Percentiles rank a stretch among this genome's conserved stretches.
These are phyloP conservation scores for Plagodis dolabraria DNA, from an alignment of 2,888 invertebrate species.

Conservation along the genomic window DNA sequence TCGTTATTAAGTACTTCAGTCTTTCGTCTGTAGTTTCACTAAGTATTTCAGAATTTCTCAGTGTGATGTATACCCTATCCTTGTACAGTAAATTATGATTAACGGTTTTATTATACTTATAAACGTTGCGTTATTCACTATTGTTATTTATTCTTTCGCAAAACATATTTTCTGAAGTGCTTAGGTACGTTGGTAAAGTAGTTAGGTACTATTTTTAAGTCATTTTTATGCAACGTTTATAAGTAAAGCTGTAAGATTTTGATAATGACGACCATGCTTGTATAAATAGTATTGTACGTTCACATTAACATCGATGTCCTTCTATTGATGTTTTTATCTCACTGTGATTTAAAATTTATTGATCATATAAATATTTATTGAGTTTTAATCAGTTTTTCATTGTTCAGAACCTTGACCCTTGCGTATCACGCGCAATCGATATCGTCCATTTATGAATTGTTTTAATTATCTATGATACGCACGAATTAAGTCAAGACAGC, in stretches of 20 bases:
- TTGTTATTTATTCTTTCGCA: too few relatives aligned
- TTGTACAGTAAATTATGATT: conserved; percentile 39
- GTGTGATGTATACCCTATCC: conserved; percentile 34
- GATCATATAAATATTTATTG: conserved; percentile 73
- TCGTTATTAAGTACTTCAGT: conserved; percentile 17
- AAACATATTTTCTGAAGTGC: too few relatives aligned
- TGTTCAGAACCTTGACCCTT: conserved; percentile 6
- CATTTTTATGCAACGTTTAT: too few relatives aligned
- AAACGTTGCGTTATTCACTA: too few relatives aligned
- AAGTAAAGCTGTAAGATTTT: too few relatives aligned
- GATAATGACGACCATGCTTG: conserved; percentile 35
- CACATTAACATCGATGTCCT: conserved; percentile 53
- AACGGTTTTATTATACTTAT: too few relatives aligned
- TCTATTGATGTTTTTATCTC: conserved; percentile 68
- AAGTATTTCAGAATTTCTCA: conserved; percentile 30
- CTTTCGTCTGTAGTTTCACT: too few relatives aligned
- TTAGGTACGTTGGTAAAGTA: neutral
- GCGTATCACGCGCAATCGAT: too few relatives aligned
- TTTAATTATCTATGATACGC: too few relatives aligned
- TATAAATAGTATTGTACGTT: conserved; percentile 36
- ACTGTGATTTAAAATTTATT: conserved; percentile 77
- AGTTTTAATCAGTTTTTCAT: conserved; percentile 54
- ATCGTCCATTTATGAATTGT: too few relatives aligned
- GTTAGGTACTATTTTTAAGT: conserved; percentile 17
- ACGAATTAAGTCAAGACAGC: too few relatives aligned